phyloP scores from a whole-genome alignment of 1,140 invertebrate species.

The Helicorthomorpha holstii region DNA sequence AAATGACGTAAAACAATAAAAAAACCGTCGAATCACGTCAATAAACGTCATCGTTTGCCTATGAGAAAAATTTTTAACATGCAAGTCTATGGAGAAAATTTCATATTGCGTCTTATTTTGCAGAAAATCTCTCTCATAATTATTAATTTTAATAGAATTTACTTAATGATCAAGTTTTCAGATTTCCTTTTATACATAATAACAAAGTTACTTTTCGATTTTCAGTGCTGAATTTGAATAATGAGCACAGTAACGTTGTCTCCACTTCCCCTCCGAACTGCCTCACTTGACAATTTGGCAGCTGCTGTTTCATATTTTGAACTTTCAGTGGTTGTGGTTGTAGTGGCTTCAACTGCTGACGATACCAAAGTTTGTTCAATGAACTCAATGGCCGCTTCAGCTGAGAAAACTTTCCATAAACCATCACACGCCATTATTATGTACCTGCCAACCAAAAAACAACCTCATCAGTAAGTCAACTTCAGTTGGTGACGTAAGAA shows the following conservation, averaged over 20 bases:
- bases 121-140: no score
- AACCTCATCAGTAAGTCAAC: constrained; percentile 7
- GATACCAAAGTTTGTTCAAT: constrained; percentile 22
- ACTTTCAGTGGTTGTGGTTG: constrained; percentile 14
- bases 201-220: no score
- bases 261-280: constrained; percentile 28
- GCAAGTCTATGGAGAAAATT: no score
- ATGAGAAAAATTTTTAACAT: no score
- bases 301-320: constrained; percentile 23
- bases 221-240: neutral
- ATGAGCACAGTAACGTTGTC: constrained; percentile 35
- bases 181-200: no score
- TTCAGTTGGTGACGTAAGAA: neutral
- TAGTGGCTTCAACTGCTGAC: constrained; percentile 8
- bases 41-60: no score
- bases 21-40: no score
- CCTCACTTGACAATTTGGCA: constrained; percentile 26
- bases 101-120: no score
- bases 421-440: constrained; percentile 34
- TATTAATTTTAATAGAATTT: no score
- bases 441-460: constrained; percentile 20
- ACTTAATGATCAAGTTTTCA: no score
- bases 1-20: no score
- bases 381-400: constrained; percentile 26
- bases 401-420: constrained; percentile 31